A percentile compares a stretch with the other conserved stretches of the same genome.
These are phyloP conservation scores for Spialia ferax DNA, from an alignment of 2,888 invertebrate species.

Conservation along the genomic window DNA sequence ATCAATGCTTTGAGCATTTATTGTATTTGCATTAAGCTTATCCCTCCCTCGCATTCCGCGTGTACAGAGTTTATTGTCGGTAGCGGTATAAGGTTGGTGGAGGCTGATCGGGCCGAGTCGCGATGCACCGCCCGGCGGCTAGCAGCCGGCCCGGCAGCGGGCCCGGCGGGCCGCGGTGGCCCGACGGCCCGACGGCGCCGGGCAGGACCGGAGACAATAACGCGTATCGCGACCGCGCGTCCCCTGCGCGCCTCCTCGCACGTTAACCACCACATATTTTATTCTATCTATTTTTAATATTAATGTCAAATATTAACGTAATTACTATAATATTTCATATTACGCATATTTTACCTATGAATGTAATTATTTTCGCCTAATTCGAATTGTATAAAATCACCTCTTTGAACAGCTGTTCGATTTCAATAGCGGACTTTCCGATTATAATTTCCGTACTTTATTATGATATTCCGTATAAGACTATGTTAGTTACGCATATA, in stretches of 20 bases:
- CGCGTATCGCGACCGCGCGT: conserved; percentile 59
- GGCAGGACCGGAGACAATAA: conserved; percentile 66
- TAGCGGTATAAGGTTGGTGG: conserved; percentile 51
- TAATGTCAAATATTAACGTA: conserved; percentile 86
- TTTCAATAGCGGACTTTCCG: conserved; percentile 81
- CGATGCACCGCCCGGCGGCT: conserved; percentile 25
- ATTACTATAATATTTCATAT: conserved; percentile 83
- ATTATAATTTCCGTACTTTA: conserved; percentile 59
- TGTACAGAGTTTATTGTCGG: conserved; percentile 54
- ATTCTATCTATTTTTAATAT: conserved; percentile 86
- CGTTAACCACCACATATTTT: conserved; percentile 84
- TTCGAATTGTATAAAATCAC: conserved; percentile 86
- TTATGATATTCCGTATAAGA: conserved; percentile 75
- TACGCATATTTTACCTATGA: conserved; percentile 84
- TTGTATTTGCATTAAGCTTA: conserved; percentile 58
- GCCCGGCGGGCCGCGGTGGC: conserved; percentile 54
- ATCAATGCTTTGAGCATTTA: conserved; percentile 43
- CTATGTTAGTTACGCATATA: conserved; percentile 84
- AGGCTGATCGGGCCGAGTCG: conserved; percentile 46
- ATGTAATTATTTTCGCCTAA: conserved; percentile 86
- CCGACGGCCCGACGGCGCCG: too few relatives aligned
- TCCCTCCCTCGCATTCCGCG: conserved; percentile 53
- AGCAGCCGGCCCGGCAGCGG: conserved; percentile 45
- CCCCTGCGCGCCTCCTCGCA: conserved; percentile 76
- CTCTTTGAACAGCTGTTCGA: conserved; percentile 79